phyloP scores from a whole-genome alignment of 1,140 invertebrate genomes.

The Heliconius hewitsoni region DNA sequence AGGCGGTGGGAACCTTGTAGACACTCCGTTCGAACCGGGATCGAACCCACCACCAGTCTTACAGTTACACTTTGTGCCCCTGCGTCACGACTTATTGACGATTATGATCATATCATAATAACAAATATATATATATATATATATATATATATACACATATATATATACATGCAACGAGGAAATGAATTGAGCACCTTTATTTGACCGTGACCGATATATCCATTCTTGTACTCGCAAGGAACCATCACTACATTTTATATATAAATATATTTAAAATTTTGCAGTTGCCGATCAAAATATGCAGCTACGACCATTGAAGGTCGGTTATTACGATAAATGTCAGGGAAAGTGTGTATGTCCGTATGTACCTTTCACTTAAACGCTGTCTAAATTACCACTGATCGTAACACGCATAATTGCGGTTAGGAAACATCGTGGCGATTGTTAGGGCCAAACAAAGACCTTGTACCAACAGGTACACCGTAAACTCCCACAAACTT shows the following conservation, averaged over 20 bases:
- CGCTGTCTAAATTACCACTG: constrained; percentile 42
- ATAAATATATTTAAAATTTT: neutral
- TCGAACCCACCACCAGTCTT: too few relatives aligned
- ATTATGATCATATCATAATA: too few relatives aligned
- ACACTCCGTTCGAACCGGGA: too few relatives aligned
- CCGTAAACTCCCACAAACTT: constrained; percentile 63
- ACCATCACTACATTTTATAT: neutral
- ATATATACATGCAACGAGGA: neutral
- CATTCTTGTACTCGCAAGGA: neutral
- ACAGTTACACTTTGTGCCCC: too few relatives aligned
- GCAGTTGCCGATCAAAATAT: neutral
- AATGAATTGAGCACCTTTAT: neutral
- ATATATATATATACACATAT: too few relatives aligned
- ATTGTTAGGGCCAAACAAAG: constrained; percentile 73
- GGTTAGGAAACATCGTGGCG: constrained; percentile 53
- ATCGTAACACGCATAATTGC: constrained; percentile 58
- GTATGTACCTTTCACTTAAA: constrained; percentile 43
- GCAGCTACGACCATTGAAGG: neutral
- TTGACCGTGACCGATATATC: constrained; percentile 8
- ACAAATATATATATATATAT: too few relatives aligned
- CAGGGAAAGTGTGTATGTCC: constrained; percentile 20
- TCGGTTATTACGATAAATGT: constrained; percentile 10
- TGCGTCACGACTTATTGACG: too few relatives aligned
- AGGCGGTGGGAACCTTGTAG: too few relatives aligned
- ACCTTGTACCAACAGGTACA: constrained; percentile 49